Conservation (phyloP, 2,797 vertebrate species). For the Melopsittacus undulatus region DNA sequence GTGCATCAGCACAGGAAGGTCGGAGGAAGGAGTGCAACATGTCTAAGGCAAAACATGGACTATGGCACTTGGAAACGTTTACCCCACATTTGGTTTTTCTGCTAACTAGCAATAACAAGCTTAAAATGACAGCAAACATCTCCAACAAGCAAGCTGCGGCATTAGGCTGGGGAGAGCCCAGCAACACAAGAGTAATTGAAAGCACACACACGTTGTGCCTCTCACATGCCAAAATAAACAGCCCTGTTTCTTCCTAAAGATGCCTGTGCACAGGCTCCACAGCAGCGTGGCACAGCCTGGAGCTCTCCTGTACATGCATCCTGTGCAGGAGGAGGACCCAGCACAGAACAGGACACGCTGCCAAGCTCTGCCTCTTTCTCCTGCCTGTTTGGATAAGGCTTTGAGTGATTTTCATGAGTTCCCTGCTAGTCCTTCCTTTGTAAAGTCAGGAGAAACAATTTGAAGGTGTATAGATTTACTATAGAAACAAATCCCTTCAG, state of each 20-base stretch:
- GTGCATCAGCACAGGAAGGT: neutral
- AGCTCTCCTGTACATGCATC: neutral
- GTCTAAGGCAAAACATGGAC: neutral
- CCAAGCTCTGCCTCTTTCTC: neutral
- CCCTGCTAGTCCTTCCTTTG: neutral
- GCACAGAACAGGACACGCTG: neutral
- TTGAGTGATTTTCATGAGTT: neutral
- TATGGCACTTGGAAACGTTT: neutral
- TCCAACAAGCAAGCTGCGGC: neutral
- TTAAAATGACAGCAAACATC: neutral
- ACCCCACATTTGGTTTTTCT: neutral
- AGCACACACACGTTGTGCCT: neutral
- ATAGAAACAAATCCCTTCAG: neutral
- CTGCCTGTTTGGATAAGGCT: neutral
- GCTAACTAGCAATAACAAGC: neutral
- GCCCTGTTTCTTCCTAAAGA: neutral
- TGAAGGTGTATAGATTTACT: neutral
- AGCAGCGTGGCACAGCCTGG: neutral
- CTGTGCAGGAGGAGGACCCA: neutral
- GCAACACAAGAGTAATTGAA: neutral
- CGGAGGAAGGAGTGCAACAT: accelerated
- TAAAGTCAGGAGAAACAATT: neutral
- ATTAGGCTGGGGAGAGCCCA: neutral
- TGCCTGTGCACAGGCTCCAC: neutral
- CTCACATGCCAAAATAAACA: neutral